phyloP scores from a whole-genome alignment of 2,888 invertebrate genomes.

The Pyrrhosoma nymphula region DNA sequence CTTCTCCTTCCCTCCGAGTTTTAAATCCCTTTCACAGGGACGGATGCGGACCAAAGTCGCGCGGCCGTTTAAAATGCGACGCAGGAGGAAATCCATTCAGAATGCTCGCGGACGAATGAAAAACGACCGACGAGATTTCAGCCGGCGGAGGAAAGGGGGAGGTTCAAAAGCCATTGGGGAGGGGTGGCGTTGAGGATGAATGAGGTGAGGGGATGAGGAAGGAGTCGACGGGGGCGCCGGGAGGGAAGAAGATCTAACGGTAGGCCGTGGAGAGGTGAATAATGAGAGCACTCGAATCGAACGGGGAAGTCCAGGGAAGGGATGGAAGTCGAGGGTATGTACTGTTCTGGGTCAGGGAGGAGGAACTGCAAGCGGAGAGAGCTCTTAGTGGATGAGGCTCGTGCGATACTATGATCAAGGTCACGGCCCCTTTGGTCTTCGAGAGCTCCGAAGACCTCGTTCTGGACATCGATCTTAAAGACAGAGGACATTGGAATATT shows the following conservation, averaged over 20 bases:
- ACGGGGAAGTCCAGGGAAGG: neutral
- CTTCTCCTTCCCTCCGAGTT: neutral
- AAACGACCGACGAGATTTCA: neutral
- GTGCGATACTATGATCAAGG: neutral
- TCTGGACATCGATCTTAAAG: neutral
- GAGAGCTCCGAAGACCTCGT: neutral
- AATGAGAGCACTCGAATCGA: neutral
- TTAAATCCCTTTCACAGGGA: neutral
- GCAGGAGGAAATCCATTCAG: neutral
- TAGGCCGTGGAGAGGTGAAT: neutral
- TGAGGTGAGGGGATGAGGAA: neutral
- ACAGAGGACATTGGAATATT: neutral
- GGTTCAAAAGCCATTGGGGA: too few relatives aligned
- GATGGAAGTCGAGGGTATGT: too few relatives aligned
- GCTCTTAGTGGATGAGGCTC: neutral
- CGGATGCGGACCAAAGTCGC: neutral
- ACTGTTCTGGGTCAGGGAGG: too few relatives aligned
- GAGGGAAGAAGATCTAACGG: neutral
- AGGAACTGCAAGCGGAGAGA: neutral
- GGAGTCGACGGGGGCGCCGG: neutral
- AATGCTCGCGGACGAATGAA: neutral
- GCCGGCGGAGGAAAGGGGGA: too few relatives aligned
- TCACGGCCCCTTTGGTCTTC: neutral
- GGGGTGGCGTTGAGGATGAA: neutral
- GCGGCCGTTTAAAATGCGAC: neutral